These are phyloP conservation scores for Brachionichthys hirsutus DNA, from an alignment of 2,113 vertebrate genomes.

Conservation along the genomic window DNA sequence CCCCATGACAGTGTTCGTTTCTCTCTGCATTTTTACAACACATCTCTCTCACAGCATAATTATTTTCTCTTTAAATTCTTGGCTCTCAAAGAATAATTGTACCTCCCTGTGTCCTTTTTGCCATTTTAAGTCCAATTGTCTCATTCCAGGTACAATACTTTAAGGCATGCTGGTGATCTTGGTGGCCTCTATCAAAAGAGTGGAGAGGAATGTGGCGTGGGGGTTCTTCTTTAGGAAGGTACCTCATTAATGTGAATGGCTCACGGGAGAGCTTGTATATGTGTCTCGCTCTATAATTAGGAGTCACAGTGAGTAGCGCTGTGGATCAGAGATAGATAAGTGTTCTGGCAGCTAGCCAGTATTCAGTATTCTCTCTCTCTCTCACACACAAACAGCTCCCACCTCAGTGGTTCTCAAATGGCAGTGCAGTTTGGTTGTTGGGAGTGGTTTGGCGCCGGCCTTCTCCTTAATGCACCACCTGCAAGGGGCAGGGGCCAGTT, in stretches of 20 bases:
- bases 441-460: constrained; percentile 26
- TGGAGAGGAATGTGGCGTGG: constrained; percentile 35
- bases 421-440: constrained; percentile 22
- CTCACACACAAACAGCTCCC: constrained; percentile 20
- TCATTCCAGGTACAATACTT: constrained; percentile 2
- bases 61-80: constrained; percentile 1
- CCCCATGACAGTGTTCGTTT: constrained; percentile 44
- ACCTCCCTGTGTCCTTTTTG: not conserved
- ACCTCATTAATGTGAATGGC: constrained; percentile 73
- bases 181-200: constrained; percentile 56
- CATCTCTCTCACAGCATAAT: constrained; percentile 12
- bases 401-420: constrained; percentile 26
- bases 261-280: constrained; percentile 63
- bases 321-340: constrained; percentile 71
- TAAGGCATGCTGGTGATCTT: constrained; percentile 37
- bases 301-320: constrained; percentile 58
- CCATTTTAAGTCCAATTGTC: constrained; percentile 10
- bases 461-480: constrained; percentile 49
- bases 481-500: constrained; percentile 46
- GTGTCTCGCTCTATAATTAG: constrained; percentile 70
- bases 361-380: too few relatives aligned
- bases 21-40: constrained; percentile 23
- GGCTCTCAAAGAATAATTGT: constrained; percentile 1
- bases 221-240: constrained; percentile 57
- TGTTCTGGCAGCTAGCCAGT: constrained; percentile 63